Percentiles rank a stretch among this genome's conserved stretches.
Evolutionary conservation across 2,888 invertebrate species (phyloP).

Genomic region (Lottia scabra): DNA sequence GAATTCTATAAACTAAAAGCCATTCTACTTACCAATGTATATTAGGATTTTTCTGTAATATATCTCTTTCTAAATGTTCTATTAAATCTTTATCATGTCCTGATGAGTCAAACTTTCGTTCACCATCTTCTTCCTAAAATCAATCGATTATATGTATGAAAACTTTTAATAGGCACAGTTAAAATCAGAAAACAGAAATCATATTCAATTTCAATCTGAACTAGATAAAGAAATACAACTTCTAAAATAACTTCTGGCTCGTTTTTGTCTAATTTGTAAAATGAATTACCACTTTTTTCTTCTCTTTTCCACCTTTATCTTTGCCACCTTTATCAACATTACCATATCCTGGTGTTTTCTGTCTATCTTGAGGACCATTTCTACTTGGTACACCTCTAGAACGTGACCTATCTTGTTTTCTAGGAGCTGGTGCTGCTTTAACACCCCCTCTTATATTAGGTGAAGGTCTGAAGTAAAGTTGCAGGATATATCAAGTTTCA

Average conservation of each 20-base stretch:
- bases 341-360: constrained; percentile 28
- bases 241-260: no score
- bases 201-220: no score
- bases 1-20: no score
- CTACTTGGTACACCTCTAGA: constrained; percentile 35
- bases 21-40: constrained; percentile 81
- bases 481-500: no score
- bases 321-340: constrained; percentile 28
- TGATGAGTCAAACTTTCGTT: constrained; percentile 85
- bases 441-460: constrained; percentile 57
- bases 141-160: no score
- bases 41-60: constrained; percentile 96
- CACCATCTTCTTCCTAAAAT: constrained; percentile 50
- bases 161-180: no score
- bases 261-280: no score
- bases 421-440: constrained; percentile 32
- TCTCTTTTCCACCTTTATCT: constrained; percentile 32
- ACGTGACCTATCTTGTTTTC: constrained; percentile 38
- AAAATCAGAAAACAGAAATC: no score
- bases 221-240: no score
- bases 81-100: constrained; percentile 91
- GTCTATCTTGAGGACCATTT: constrained; percentile 13
- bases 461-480: constrained; percentile 48
- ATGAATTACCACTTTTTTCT: constrained; percentile 36
- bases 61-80: constrained; percentile 94